Percentiles rank a stretch among this genome's conserved stretches.
These are phyloP conservation scores for Paradoxurus hermaphroditus DNA, from an alignment of 2,113 vertebrate species.

Conservation along the genomic window DNA sequence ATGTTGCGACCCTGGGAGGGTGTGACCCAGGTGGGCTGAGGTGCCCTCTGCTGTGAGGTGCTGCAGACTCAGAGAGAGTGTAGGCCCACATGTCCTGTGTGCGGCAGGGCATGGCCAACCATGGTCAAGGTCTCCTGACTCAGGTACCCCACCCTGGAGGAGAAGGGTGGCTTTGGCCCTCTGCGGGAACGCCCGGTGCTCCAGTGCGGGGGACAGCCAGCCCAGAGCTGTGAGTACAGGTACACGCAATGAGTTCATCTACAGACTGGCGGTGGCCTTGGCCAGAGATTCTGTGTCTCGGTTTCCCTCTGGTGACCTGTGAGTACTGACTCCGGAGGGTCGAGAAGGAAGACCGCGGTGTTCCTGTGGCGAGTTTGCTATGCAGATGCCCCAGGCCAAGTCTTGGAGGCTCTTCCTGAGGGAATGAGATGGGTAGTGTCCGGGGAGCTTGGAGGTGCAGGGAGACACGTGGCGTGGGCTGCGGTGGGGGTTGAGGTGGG, in stretches of 20 bases:
- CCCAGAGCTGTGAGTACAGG: neutral
- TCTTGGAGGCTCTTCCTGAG: neutral
- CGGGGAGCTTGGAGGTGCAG: neutral
- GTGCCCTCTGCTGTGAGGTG: neutral
- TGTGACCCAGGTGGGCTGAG: neutral
- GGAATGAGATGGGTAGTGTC: neutral
- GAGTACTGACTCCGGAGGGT: neutral
- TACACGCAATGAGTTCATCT: fast-evolving
- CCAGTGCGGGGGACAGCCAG: neutral
- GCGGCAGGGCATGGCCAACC: neutral
- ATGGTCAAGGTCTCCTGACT: neutral
- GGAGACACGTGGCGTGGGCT: neutral
- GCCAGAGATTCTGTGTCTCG: neutral
- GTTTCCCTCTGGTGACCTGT: neutral
- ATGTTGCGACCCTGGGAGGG: neutral
- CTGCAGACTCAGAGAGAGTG: neutral
- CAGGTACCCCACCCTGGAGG: too few species aligned
- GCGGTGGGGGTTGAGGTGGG: neutral
- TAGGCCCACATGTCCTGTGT: neutral
- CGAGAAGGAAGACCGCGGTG: neutral
- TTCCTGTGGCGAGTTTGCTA: neutral
- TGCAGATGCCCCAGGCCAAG: too few species aligned
- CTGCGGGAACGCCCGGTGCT: neutral
- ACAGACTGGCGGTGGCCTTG: neutral
- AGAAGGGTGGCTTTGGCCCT: neutral